Percentiles rank a stretch among this genome's conserved stretches.
These are phyloP conservation scores for Neocrepidodera transversa DNA, from an alignment of 2,888 invertebrate species.

Conservation along the genomic window DNA sequence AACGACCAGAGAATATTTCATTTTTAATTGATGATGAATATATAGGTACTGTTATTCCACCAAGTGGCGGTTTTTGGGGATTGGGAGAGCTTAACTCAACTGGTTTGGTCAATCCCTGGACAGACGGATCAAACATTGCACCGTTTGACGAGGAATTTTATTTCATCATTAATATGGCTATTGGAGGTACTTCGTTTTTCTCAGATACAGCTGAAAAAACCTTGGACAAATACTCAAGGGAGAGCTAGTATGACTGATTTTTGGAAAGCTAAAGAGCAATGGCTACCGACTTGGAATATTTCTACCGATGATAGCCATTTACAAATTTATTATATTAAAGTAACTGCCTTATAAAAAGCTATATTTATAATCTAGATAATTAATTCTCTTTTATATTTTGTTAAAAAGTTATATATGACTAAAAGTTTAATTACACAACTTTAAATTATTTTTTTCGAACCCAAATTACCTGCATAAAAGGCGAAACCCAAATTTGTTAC, in stretches of 20 bases:
- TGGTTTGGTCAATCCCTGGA: slow-evolving; percentile 66
- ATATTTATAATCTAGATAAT: no score
- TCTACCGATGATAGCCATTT: slow-evolving; percentile 64
- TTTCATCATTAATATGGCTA: slow-evolving; percentile 64
- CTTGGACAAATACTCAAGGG: slow-evolving; percentile 63
- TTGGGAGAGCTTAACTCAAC: slow-evolving; percentile 64
- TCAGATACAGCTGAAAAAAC: slow-evolving; percentile 69
- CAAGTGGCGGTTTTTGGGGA: slow-evolving; percentile 71
- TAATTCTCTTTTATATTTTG: no score
- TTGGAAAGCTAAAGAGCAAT: slow-evolving; percentile 64
- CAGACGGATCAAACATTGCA: slow-evolving; percentile 63
- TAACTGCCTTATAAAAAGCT: slow-evolving; percentile 49
- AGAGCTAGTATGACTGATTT: slow-evolving; percentile 65
- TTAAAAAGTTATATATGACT: no score
- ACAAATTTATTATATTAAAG: slow-evolving; percentile 71
- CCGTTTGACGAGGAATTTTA: slow-evolving; percentile 75
- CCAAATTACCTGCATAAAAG: no score
- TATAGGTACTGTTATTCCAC: slow-evolving; percentile 63
- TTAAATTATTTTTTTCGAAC: no score
- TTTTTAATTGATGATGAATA: slow-evolving; percentile 65
- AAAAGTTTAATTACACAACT: no score
- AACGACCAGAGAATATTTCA: slow-evolving; percentile 61
- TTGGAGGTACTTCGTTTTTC: slow-evolving; percentile 71
- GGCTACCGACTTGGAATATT: slow-evolving; percentile 66
- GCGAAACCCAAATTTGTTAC: no score